A percentile compares a stretch with the other conserved stretches of the same genome.
These are phyloP conservation scores for Scolopax bukidnonensis DNA, from an alignment of 2,797 vertebrate species.

Conservation along the genomic window DNA sequence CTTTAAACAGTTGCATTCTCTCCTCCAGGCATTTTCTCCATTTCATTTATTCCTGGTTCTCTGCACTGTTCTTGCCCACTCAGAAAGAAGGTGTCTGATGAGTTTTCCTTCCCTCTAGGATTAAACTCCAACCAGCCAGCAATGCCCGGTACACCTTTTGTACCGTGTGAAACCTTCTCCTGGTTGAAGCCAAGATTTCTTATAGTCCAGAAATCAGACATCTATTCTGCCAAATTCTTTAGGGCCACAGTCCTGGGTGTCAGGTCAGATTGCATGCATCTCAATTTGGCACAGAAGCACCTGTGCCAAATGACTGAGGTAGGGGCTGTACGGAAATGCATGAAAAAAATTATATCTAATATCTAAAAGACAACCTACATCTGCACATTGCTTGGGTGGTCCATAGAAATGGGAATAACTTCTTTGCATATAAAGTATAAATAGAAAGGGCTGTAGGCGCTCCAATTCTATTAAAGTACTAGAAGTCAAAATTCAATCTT, in stretches of 20 bases:
- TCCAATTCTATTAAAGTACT: background rate
- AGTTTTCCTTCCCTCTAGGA: background rate
- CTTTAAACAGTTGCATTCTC: background rate
- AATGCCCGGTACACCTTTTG: background rate
- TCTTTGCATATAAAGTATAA: background rate
- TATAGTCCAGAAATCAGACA: background rate
- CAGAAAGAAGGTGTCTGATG: background rate
- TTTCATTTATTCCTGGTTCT: background rate
- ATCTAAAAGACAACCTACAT: background rate
- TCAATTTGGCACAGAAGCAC: background rate
- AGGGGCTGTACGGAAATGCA: background rate
- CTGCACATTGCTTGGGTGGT: background rate
- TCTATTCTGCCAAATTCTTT: background rate
- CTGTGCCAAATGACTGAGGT: background rate
- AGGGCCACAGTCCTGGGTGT: background rate
- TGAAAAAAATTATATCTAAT: background rate
- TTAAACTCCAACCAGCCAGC: background rate
- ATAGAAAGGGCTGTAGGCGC: background rate
- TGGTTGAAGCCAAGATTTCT: background rate
- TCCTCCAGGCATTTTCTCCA: background rate
- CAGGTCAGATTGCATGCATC: background rate
- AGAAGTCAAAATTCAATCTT: background rate
- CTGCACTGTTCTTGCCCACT: background rate
- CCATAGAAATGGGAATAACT: background rate
- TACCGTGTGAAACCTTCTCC: background rate